phyloP scores from a whole-genome alignment of 2,888 invertebrate species.

The Calliphora vomitoria region DNA sequence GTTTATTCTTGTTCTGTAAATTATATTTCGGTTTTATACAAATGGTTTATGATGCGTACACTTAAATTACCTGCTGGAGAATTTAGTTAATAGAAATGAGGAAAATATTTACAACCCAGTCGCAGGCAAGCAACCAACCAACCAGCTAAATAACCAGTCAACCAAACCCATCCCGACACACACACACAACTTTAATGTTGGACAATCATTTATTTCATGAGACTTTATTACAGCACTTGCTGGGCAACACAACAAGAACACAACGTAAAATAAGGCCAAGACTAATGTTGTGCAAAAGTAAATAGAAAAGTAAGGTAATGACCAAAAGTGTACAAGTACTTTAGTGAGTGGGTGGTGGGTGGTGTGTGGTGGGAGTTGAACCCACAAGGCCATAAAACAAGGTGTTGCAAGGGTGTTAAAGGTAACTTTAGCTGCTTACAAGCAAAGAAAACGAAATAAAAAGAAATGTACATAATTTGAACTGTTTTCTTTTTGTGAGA shows the following conservation, averaged over 20 bases:
- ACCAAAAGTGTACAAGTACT: slow-evolving; percentile 20
- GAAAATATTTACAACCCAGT: slow-evolving; percentile 59
- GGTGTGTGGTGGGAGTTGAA: background rate
- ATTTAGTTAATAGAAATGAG: slow-evolving; percentile 69
- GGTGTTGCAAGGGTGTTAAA: slow-evolving; percentile 36
- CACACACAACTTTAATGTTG: slow-evolving; percentile 63
- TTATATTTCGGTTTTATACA: slow-evolving; percentile 46
- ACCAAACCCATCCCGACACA: background rate
- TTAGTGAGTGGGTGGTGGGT: background rate
- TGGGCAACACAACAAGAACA: background rate
- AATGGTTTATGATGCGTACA: slow-evolving; percentile 67
- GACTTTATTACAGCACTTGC: slow-evolving; percentile 54
- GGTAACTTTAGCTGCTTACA: slow-evolving; percentile 56
- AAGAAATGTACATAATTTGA: slow-evolving; percentile 53
- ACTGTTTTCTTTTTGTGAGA: slow-evolving; percentile 39
- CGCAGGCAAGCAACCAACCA: slow-evolving; percentile 19
- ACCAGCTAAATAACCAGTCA: background rate
- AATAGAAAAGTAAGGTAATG: slow-evolving; percentile 28
- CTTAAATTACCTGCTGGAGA: slow-evolving; percentile 72
- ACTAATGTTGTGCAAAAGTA: slow-evolving; percentile 41
- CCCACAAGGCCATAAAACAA: slow-evolving; percentile 22
- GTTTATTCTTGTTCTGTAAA: slow-evolving; percentile 30
- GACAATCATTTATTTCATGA: slow-evolving; percentile 70
- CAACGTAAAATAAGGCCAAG: slow-evolving; percentile 22
- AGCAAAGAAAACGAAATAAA: slow-evolving; percentile 12